Base-by-base conservation (phyloP, 2,113 vertebrate species). In the Anseranas semipalmata region DNA sequence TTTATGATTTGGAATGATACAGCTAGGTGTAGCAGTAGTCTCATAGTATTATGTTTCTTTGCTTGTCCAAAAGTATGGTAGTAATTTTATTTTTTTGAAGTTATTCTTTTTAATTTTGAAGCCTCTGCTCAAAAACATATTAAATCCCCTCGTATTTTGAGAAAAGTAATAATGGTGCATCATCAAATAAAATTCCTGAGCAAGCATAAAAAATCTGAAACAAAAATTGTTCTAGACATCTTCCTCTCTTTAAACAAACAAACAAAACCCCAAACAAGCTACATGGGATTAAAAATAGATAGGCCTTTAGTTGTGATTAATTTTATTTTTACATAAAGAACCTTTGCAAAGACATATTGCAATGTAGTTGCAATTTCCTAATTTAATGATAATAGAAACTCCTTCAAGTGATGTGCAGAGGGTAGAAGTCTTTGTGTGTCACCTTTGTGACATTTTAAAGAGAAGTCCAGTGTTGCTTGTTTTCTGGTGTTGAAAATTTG, bases 81-180 rank as follows among this genome's bases (percentile, higher is more conserved):
- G 59, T 87, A 73, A 71, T 92, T 86, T 87, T 56, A 66, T 76
- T 94, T 89, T 71, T 86, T 76, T 75, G 9, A 88, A 75, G 82
- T 82, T 66, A 46, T 50, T 91, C 32, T 68, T 96, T 96, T 91
- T 84, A 93, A 94, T 91, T 78, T 81, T 94, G 72, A 88, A 81
- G 28, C 7, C 12, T 93, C 37, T 95, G 39, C 50, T 90, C 60
- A 95, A 95, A 93, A 94, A 74, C 63, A 17, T 79, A 65, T 85
- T 66, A 79, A 89, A 41, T 32, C 37, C 19, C 27, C 6, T 63
- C 73, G 15, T 91, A 62, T 84, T 78, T 89, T 60, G 35, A 74
- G 83, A 67, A 92, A 65, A 59, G n/a, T 75, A 90, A 85, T 89
- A 93, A 63, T 15, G 9, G 41, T 85, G 39, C 63, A 85, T 87